Conservation (phyloP, 2,888 invertebrate species). For the Anticlea derivata region DNA sequence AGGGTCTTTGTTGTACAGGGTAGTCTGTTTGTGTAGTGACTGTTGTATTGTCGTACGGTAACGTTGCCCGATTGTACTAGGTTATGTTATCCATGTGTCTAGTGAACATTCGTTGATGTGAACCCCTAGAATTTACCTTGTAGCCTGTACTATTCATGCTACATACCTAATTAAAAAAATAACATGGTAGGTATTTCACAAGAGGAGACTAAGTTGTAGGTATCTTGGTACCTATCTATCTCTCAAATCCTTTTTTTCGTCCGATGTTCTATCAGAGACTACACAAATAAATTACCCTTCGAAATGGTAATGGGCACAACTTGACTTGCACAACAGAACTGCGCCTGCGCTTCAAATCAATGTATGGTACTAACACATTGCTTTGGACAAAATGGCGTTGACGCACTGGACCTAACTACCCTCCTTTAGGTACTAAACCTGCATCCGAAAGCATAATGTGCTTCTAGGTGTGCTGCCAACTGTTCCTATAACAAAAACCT, state of each 20-base stretch:
- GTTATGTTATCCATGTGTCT: conserved; percentile 9
- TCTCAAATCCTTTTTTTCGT: background rate
- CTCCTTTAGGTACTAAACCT: conserved; percentile 27
- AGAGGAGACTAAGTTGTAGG: too few relatives aligned
- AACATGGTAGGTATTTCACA: too few relatives aligned
- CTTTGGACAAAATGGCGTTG: conserved; percentile 32
- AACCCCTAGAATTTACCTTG: conserved; percentile 1
- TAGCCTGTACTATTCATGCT: background rate
- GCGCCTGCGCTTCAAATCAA: conserved; percentile 31
- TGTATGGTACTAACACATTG: conserved; percentile 36
- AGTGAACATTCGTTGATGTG: conserved; percentile 15
- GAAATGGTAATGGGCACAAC: conserved; percentile 17
- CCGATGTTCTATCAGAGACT: conserved; percentile 7
- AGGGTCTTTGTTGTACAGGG: conserved; percentile 26
- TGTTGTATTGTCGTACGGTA: conserved; percentile 17
- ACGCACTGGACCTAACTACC: conserved; percentile 16
- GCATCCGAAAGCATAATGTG: conserved; percentile 49
- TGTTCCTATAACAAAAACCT: conserved; percentile 28
- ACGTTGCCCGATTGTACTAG: background rate
- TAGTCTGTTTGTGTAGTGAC: conserved; percentile 29
- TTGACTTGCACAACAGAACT: conserved; percentile 28
- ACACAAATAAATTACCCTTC: conserved; percentile 19
- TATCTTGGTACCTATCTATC: too few relatives aligned
- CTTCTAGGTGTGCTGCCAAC: conserved; percentile 78
- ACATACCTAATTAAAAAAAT: too few relatives aligned